A percentile compares a stretch with the other conserved stretches of the same genome.
Evolutionary conservation across 2,113 vertebrate species (phyloP).

Genomic region (Hippopotamus amphibius): DNA sequence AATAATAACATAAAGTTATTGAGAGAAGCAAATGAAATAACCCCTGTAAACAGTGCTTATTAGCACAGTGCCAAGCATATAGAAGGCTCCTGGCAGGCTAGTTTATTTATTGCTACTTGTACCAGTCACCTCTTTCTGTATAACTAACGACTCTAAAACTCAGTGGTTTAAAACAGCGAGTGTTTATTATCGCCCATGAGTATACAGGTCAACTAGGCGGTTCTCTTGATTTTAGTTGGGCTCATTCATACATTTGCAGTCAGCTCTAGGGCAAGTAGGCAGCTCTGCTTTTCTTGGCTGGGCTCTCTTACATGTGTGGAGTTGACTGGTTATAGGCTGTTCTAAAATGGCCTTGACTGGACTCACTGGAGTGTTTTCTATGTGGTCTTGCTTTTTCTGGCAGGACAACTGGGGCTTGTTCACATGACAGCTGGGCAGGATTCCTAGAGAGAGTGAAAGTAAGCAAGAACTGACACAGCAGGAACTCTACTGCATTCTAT

Average conservation of each 20-base stretch:
- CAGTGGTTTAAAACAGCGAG: background rate
- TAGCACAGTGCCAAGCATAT: background rate
- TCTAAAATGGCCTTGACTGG: slow-evolving; percentile 1
- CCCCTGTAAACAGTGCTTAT: background rate
- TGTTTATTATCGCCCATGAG: slow-evolving; percentile 17
- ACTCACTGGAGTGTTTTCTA: background rate
- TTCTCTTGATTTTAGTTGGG: background rate
- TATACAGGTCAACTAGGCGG: background rate
- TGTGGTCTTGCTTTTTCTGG: background rate
- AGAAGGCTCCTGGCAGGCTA: background rate
- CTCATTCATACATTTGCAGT: background rate
- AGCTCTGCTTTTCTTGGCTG: background rate
- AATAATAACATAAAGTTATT: slow-evolving; percentile 51
- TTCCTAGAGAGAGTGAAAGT: background rate
- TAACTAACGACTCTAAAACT: background rate
- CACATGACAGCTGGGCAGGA: background rate
- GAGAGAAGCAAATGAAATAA: slow-evolving; percentile 40
- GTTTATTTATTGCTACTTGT: slow-evolving; percentile 17
- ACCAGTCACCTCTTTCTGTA: background rate
- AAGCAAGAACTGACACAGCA: slow-evolving; percentile 16
- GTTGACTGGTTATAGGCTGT: background rate
- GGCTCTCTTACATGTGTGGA: background rate
- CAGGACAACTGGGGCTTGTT: background rate
- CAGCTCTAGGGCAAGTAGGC: background rate
- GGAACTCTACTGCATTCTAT: background rate